Percentiles rank a stretch among this genome's conserved stretches.
Evolutionary conservation across 2,888 invertebrate genomes (phyloP).

Genomic region (Drosophila suboccidentalis): DNA sequence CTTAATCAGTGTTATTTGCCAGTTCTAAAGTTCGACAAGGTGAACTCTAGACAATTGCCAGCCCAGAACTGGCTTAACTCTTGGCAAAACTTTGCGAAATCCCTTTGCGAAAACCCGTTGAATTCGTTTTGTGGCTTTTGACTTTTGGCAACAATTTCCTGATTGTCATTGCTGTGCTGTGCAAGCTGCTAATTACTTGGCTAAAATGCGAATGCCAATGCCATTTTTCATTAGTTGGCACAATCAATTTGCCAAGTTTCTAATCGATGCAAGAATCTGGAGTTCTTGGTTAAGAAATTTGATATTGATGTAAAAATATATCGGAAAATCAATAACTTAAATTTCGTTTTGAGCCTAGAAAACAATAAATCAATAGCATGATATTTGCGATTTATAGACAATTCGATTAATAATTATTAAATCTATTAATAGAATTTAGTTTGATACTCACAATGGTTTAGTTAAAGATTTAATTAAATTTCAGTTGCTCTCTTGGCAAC

Average conservation of each 20-base stretch:
- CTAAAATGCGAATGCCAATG: conserved; percentile 5
- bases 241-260: conserved; percentile 1
- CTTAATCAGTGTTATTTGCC: conserved; percentile 72
- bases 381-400: no score
- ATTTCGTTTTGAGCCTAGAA: no score
- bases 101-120: background rate
- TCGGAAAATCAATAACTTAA: no score
- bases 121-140: conserved; percentile 2
- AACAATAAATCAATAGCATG: no score
- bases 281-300: background rate
- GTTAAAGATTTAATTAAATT: conserved; percentile 40
- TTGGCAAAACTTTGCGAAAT: conserved; percentile 13
- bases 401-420: no score
- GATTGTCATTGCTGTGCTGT: conserved; percentile 46
- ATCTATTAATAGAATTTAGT: no score
- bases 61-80: background rate
- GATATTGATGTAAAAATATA: no score
- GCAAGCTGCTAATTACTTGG: conserved; percentile 44
- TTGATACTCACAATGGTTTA: no score
- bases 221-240: background rate
- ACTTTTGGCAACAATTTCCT: conserved; percentile 58
- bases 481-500: conserved; percentile 9
- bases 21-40: conserved; percentile 3
- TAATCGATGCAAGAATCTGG: background rate
- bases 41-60: background rate